Base-by-base conservation (phyloP, 2,113 vertebrate genomes). In the Bettongia penicillata region DNA sequence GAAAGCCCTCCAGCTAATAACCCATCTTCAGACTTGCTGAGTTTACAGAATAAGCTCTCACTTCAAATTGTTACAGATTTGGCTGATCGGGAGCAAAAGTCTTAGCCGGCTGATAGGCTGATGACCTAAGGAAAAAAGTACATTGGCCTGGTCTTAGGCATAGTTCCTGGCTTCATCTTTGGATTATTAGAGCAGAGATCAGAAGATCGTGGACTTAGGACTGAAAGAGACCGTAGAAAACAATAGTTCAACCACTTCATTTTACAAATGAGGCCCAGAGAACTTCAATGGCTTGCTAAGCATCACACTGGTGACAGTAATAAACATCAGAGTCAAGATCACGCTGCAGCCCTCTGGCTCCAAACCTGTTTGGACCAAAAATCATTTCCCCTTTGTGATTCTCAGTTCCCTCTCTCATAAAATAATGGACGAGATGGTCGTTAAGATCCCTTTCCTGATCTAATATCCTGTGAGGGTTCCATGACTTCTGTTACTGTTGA, bases 11-110 rank as follows among this genome's bases (percentile, higher is more conserved):
- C 37, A 43, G 92, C 95, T 98, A 95, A 96, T 98, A 97, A 53
- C 0, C 95, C 28, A 68, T 96, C 16, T 51, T 92, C 90, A 57
- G 91, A 90, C 94, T 96, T 96, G 93, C 97, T 53, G 6, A 91
- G 94, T 98, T 98, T 98, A 97, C 31, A 19, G 93, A 97, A 97
- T 93, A 92, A 93, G 92, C 50, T 94, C 90, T 98, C 97, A 96
- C 43, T 94, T 96, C 94, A 97, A 97, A 96, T 96, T 95, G 94
- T 97, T 96, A 91, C 97, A n/a, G 96, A 97, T 97, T 93, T 90
- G 91, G 96, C 93, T 90, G 53, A 92, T 91, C 57, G 28, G 68
- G 90, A 68, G 52, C 47, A n/a, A 61, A 43, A 89, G 31, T 94
- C 90, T 96, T 93, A 51, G 96, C 95, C 94, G 95, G 96, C 89